Base-by-base conservation (phyloP, 1,140 invertebrate species). In the Phortica variegata region DNA sequence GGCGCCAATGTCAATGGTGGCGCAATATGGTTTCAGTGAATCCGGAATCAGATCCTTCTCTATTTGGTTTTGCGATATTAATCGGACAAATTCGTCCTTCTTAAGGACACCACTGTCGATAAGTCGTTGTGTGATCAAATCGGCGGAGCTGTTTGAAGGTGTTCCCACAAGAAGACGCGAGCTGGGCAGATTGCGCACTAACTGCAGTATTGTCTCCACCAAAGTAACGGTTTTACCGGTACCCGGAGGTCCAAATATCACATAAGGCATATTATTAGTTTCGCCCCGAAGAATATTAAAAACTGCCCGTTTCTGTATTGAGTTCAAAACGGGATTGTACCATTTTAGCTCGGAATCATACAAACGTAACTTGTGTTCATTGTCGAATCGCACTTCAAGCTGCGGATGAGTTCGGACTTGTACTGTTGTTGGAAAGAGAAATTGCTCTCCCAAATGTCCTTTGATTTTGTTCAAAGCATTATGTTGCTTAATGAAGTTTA, bases 211-310 rank as follows among this genome's bases (percentile, higher is more conserved):
- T 2, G 85, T 81, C 79, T 96, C 93, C 26, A 93, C 87, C 6
- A 95, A 71, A 7, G 93, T 95, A 0, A 93, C 78, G 1, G 93
- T 95, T 80, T 96, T 96, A 16, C 93, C 93, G 54, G 91, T 95
- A 8, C 93, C 92, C 6, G 93, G 93, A 36, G 93, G 93, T n/a
- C 93, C 93, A 79, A 88, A 95, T 53, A 96, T 86, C 9, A 94
- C 79, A 66, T 95, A 95, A 1, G 93, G 93, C 44, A 88, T 75
- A 1, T 88, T 88, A 16, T 88, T 79, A 31, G 84, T 83, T 51
- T 84, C 78, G 3, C 84, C 85, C 34, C 79, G 76, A 12, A 95
- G 60, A 55, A 95, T 87, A 66, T 90, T 87, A 37, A 72, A 77
- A 1, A 95, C 85, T 12, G 91, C 91, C 52, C 77, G 69, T 69